These are phyloP conservation scores for Muntiacus muntjak DNA, from an alignment of 2,113 vertebrate genomes.

Conservation along the genomic window DNA sequence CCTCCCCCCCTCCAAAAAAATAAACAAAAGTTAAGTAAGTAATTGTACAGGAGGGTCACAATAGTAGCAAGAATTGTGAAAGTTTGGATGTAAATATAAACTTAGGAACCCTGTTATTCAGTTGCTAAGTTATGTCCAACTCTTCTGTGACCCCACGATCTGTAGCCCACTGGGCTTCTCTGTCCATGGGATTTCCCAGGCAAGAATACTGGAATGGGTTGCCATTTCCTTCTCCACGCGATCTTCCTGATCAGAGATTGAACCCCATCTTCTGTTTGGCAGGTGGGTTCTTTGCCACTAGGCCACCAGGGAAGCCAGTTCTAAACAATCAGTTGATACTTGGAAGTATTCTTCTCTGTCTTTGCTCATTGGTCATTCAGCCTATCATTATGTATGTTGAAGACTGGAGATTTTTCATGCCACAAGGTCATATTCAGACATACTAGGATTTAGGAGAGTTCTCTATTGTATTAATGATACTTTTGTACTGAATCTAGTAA, in stretches of 20 bases:
- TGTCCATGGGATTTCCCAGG: not conserved
- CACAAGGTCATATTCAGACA: not conserved
- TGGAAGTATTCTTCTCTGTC: not conserved
- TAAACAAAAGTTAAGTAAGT: not conserved
- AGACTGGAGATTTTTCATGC: not conserved
- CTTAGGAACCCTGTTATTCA: not conserved
- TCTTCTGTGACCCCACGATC: not conserved
- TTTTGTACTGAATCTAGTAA: not conserved
- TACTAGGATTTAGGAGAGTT: not conserved
- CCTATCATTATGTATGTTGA: accelerated
- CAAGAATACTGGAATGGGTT: not conserved
- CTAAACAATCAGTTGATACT: no score
- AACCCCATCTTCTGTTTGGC: not conserved
- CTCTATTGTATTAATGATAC: not conserved
- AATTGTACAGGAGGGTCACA: not conserved
- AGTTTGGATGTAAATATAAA: not conserved
- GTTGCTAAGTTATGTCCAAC: not conserved
- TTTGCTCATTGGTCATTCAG: not conserved
- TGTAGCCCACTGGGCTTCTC: not conserved
- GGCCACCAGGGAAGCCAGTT: not conserved
- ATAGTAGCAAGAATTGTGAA: not conserved
- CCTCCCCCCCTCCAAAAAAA: no score
- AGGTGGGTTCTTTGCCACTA: not conserved
- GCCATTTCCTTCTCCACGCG: accelerated
- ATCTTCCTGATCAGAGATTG: not conserved